phyloP scores from a whole-genome alignment of 2,888 invertebrate species.

The Tenthredo livida region DNA sequence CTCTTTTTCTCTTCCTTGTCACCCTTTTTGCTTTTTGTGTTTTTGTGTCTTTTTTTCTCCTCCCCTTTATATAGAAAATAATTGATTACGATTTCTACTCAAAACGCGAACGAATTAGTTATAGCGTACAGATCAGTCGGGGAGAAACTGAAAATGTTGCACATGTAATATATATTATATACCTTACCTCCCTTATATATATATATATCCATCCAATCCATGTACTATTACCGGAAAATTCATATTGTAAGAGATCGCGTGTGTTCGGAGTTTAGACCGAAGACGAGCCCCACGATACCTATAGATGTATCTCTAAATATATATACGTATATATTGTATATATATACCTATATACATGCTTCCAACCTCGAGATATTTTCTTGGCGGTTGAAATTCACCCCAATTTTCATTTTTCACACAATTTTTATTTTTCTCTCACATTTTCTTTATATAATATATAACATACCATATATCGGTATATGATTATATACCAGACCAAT shows the following conservation, averaged over 20 bases:
- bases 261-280: not conserved
- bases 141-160: not conserved
- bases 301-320: not conserved
- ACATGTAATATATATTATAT: not conserved
- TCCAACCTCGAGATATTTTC: not conserved
- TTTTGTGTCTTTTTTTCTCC: too few species aligned
- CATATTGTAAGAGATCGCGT: slow-evolving; percentile 3
- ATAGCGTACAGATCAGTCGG: too few species aligned
- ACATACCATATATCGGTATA: too few species aligned
- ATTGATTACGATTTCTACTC: too few species aligned
- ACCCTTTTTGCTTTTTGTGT: too few species aligned
- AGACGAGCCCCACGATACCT: not conserved
- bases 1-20: not conserved
- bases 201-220: not conserved
- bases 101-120: too few species aligned
- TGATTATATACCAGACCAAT: too few species aligned
- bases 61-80: too few species aligned
- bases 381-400: not conserved
- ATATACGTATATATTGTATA: not conserved
- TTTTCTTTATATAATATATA: too few species aligned
- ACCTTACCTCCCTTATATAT: not conserved
- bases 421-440: not conserved
- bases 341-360: not conserved
- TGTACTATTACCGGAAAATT: not conserved
- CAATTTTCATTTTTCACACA: not conserved